phyloP scores from a whole-genome alignment of 1,140 invertebrate species.

The Lasioglossum albipes region DNA sequence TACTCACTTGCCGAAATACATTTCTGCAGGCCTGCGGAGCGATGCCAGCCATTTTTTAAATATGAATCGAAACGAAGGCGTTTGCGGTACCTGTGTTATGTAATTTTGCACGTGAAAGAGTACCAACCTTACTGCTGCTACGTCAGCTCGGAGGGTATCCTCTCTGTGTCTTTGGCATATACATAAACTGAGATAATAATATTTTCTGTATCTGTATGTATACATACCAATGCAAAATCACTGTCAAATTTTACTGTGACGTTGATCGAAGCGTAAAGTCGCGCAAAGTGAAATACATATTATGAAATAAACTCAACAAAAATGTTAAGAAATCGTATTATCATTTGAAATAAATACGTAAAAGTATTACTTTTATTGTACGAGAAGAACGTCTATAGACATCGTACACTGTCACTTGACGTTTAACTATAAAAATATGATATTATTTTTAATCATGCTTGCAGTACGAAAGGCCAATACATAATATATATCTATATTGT shows the following conservation, averaged over 20 bases:
- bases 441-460: slow-evolving; percentile 27
- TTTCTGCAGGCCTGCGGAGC: slow-evolving; percentile 70
- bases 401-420: not conserved
- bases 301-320: not conserved
- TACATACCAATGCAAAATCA: not conserved
- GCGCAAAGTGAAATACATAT: not conserved
- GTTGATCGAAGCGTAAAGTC: not conserved
- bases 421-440: slow-evolving; percentile 10
- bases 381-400: not conserved
- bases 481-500: too few relatives aligned
- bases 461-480: not conserved
- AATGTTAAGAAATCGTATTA: not conserved
- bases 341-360: not conserved
- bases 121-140: slow-evolving; percentile 12
- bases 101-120: slow-evolving; percentile 40
- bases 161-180: too few relatives aligned
- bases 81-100: slow-evolving; percentile 47
- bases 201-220: too few relatives aligned
- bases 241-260: not conserved
- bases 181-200: too few relatives aligned
- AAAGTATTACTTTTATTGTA: not conserved
- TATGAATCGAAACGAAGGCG: slow-evolving; percentile 7
- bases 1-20: slow-evolving; percentile 69
- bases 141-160: too few relatives aligned
- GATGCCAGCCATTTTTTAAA: slow-evolving; percentile 71